Base-by-base conservation (phyloP, 2,888 invertebrate genomes). In the Synergus laeviventris region DNA sequence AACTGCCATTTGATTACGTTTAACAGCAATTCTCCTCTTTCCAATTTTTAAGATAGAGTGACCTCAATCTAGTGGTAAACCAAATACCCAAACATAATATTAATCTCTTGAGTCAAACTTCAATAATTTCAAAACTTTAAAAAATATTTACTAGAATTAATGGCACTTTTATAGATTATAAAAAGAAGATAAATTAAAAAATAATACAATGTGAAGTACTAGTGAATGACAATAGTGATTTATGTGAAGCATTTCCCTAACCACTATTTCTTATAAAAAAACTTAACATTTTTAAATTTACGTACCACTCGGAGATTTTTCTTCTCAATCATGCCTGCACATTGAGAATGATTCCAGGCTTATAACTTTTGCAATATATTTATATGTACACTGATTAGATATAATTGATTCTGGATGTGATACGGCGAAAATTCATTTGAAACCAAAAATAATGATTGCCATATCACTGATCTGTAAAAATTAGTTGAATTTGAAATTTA, bases 291-390 rank as follows among this genome's bases (percentile, higher is more conserved):
- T 49, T 49, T 49, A 7, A n/a, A 45, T 1, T 8, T 74, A 87
- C 89, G 84, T 77, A 90, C 90, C 88, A 87, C 86, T 86, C 89
- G 85, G 78, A 87, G 86, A 81, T 86, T 87, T 84, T 90, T 90
- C 78, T 84, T 87, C 85, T 90, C 89, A 82, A 89, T 86, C 90
- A 90, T 90, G 81, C 87, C 88, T 86, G 78, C 73, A 73, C 36
- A 70, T 49, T 70, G 31, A 70, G 49, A 49, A 70, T n/a, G 11
- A 70, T 49, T 49, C 49, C 11, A 66, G 42, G 31, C 49, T 49
- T 70, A 42, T 24, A 8, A 45, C 16, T 31, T 36, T 70, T 49
- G 1, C 12, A 70, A 49, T 70, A 49, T 70, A 31, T 3, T 49
- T 3, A 31, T 45, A 24, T 45, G 45, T 42, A 62, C 38, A 36